Percentiles rank a stretch among this genome's conserved stretches.
These are phyloP conservation scores for Drosophila suzukii DNA, from an alignment of 1,140 invertebrate species.

Conservation along the genomic window DNA sequence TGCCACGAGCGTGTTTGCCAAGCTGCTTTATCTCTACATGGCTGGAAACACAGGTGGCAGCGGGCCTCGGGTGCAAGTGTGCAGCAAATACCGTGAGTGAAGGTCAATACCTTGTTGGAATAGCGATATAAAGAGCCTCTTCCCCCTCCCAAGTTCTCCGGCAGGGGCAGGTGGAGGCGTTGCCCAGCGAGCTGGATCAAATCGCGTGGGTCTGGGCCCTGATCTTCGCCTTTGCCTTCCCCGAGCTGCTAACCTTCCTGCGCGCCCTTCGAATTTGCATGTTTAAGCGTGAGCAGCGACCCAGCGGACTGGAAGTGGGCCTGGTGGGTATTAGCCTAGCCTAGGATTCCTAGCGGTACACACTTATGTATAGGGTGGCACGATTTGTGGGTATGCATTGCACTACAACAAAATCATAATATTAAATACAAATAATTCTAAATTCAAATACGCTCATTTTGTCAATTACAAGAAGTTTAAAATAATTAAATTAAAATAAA, in stretches of 20 bases:
- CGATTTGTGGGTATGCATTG: background rate
- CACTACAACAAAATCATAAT: no score
- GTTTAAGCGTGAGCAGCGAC: constrained; percentile 88
- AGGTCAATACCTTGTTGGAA: constrained; percentile 4
- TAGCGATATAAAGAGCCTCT: background rate
- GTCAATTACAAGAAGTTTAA: no score
- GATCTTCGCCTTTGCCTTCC: constrained; percentile 92
- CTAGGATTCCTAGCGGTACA: background rate
- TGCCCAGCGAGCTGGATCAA: constrained; percentile 88
- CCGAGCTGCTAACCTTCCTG: constrained; percentile 93
- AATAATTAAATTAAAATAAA: no score
- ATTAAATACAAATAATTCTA: background rate
- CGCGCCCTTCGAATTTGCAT: constrained; percentile 93
- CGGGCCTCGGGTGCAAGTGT: constrained; percentile 89
- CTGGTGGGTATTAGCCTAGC: constrained; percentile 85
- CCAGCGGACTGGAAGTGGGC: constrained; percentile 70
- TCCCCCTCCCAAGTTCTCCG: constrained; percentile 37
- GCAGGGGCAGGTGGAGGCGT: constrained; percentile 44
- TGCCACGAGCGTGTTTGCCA: constrained; percentile 91
- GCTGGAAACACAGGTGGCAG: constrained; percentile 92
- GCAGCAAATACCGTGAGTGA: constrained; percentile 87
- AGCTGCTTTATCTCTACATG: constrained; percentile 95
- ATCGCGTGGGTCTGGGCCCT: constrained; percentile 97
- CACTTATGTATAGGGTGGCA: background rate
- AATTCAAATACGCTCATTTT: no score